Conservation (phyloP, 2,113 vertebrate species). For the Myxocyprinus asiaticus region DNA sequence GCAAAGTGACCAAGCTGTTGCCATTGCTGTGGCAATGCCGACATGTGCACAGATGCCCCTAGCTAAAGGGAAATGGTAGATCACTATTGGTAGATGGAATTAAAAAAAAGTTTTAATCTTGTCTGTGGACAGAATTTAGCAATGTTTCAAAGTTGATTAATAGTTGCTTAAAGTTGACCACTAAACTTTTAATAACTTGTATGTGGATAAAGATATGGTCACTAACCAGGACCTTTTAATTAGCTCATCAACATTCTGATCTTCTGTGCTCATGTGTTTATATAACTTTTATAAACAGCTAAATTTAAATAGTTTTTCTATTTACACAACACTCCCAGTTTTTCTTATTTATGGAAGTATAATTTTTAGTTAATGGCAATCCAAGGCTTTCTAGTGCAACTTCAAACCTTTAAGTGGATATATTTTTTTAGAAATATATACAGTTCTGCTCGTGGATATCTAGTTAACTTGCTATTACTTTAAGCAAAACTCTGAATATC, state of each 20-base stretch:
- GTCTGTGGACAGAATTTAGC: neutral
- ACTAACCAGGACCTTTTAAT: constrained; percentile 11
- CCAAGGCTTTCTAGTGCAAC: constrained; percentile 3
- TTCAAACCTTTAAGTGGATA: neutral
- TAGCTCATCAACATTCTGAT: neutral
- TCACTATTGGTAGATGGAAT: neutral
- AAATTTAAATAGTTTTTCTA: neutral
- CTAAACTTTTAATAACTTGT: constrained; percentile 33
- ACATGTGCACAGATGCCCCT: constrained; percentile 3
- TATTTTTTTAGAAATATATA: too few relatives aligned
- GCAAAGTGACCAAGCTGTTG: constrained; percentile 17
- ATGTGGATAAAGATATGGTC: neutral
- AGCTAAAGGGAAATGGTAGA: neutral
- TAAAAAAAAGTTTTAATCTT: neutral
- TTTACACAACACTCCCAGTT: neutral
- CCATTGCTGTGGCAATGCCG: constrained; percentile 8
- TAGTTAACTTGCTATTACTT: too few relatives aligned
- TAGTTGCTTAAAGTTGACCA: constrained; percentile 11
- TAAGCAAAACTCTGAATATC: too few relatives aligned
- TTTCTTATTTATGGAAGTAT: neutral
- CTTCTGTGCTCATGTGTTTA: constrained; percentile 22
- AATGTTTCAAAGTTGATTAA: neutral
- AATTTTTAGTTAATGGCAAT: neutral
- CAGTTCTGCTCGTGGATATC: too few relatives aligned
- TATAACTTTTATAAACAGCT: constrained; percentile 7